phyloP scores from a whole-genome alignment of 2,888 invertebrate species.

The Encarsia formosa region DNA sequence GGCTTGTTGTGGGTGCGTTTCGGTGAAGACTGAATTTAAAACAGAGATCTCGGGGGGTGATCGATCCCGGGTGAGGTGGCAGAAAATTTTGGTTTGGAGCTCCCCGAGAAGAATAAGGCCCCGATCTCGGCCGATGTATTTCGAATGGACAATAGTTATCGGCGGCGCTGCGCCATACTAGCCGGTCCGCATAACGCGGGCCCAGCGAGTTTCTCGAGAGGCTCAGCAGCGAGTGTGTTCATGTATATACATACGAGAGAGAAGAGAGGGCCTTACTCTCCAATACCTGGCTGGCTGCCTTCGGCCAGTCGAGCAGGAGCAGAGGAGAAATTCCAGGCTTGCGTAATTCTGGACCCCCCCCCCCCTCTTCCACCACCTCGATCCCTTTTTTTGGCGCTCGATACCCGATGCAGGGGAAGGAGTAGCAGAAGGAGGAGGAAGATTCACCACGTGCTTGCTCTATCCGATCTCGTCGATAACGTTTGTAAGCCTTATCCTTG shows the following conservation, averaged over 20 bases:
- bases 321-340: slow-evolving; percentile 42
- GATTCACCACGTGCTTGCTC: neutral
- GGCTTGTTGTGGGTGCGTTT: neutral
- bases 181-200: slow-evolving; percentile 42
- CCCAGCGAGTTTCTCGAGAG: no score
- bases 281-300: slow-evolving; percentile 17
- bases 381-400: neutral
- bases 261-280: slow-evolving; percentile 2
- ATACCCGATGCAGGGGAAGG: neutral
- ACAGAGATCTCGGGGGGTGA: slow-evolving; percentile 12
- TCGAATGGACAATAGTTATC: slow-evolving; percentile 32
- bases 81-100: slow-evolving; percentile 44
- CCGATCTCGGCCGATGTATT: neutral
- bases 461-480: neutral
- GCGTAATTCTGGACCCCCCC: slow-evolving; percentile 37
- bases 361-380: neutral
- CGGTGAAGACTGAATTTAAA: slow-evolving; percentile 2
- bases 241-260: slow-evolving; percentile 8
- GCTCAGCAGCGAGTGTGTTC: slow-evolving; percentile 34
- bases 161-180: slow-evolving; percentile 44
- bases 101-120: no score
- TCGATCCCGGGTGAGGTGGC: slow-evolving; percentile 48
- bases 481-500: no score
- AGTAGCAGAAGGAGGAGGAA: neutral
- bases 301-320: no score